Conservation (phyloP, 2,888 invertebrate genomes). For the Diplazon laetatorius region DNA sequence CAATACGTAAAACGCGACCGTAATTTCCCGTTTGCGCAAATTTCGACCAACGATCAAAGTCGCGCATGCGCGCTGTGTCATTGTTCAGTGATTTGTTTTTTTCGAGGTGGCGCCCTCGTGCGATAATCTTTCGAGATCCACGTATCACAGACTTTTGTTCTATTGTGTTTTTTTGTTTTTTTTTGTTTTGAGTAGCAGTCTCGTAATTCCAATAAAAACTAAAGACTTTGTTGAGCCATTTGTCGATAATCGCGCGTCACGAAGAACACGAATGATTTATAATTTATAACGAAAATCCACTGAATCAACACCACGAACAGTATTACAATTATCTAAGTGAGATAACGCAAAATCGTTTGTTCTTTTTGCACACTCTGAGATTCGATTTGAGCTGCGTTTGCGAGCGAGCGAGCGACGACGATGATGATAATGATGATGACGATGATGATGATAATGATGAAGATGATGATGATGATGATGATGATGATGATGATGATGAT, state of each 20-base stretch:
- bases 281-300: constrained; percentile 36
- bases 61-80: too few relatives aligned
- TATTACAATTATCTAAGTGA: constrained; percentile 80
- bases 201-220: constrained; percentile 54
- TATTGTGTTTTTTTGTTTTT: constrained; percentile 26
- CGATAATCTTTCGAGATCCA: too few relatives aligned
- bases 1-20: too few relatives aligned
- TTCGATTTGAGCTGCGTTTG: too few relatives aligned
- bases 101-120: too few relatives aligned
- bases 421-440: constrained; percentile 11
- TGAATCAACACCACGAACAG: constrained; percentile 75
- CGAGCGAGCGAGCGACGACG: constrained; percentile 15
- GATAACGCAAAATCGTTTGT: constrained; percentile 33
- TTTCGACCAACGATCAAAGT: too few relatives aligned
- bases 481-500: constrained; percentile 31
- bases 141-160: not conserved
- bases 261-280: constrained; percentile 3
- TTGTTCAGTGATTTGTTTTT: too few relatives aligned
- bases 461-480: too few relatives aligned
- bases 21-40: too few relatives aligned
- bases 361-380: constrained; percentile 36
- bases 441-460: too few relatives aligned
- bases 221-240: constrained; percentile 39
- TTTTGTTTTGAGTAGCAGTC: constrained; percentile 28
- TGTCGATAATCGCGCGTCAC: constrained; percentile 47